phyloP scores from a whole-genome alignment of 2,113 vertebrate species.

The Grus americana region DNA sequence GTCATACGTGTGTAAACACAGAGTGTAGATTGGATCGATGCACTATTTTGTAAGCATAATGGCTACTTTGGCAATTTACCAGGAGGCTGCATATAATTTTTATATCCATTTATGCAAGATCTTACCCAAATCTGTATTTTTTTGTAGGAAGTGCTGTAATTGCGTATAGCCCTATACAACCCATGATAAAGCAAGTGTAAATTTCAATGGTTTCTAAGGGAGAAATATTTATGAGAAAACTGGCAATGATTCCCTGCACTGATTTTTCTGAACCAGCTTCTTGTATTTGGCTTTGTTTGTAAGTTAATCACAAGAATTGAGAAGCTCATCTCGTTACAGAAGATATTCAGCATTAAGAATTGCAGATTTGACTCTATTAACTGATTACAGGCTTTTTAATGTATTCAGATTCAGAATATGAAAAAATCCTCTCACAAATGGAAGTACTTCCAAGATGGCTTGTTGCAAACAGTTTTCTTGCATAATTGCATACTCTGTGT shows the following conservation, averaged over 20 bases:
- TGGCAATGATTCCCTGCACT: constrained; percentile 17
- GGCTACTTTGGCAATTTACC: neutral
- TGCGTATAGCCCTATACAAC: neutral
- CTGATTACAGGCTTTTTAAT: constrained; percentile 59
- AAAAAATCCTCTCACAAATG: constrained; percentile 42
- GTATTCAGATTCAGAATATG: constrained; percentile 31
- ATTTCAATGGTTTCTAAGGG: constrained; percentile 32
- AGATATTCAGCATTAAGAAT: constrained; percentile 34
- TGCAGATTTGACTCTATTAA: constrained; percentile 52
- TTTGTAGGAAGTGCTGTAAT: constrained; percentile 20
- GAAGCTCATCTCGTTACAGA: constrained; percentile 10
- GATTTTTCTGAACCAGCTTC: constrained; percentile 51
- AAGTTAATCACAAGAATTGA: constrained; percentile 30
- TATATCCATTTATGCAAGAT: neutral
- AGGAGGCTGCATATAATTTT: neutral
- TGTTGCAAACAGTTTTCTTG: constrained; percentile 40
- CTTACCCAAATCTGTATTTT: neutral
- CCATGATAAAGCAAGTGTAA: neutral
- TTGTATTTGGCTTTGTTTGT: constrained; percentile 51
- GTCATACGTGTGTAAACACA: neutral
- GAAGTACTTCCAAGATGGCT: constrained; percentile 55
- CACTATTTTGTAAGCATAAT: neutral
- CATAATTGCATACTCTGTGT: constrained; percentile 45
- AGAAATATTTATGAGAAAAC: constrained; percentile 48
- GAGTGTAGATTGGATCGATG: neutral